These are phyloP conservation scores for Listronotus bonariensis DNA, from an alignment of 1,140 invertebrate genomes.

Conservation along the genomic window DNA sequence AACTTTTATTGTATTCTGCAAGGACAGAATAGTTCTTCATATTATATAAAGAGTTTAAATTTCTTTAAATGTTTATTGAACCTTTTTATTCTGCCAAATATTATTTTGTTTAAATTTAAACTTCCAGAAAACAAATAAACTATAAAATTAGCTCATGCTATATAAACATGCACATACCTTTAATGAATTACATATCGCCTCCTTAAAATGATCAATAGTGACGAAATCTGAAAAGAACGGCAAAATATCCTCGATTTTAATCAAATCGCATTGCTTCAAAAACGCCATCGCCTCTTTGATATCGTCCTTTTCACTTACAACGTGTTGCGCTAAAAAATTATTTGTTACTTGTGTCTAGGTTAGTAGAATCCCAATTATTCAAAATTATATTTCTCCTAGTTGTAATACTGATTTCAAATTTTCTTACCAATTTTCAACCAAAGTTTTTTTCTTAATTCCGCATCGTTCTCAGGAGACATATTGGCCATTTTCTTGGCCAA, in stretches of 20 bases:
- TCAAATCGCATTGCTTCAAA: conserved; percentile 84
- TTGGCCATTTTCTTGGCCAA: conserved; percentile 88
- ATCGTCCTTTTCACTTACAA: conserved; percentile 89
- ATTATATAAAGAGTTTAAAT: no score
- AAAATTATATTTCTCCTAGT: no score
- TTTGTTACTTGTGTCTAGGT: no score
- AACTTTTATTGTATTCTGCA: no score
- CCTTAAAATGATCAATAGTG: conserved; percentile 97
- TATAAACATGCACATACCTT: conserved; percentile 67
- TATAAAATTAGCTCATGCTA: neutral
- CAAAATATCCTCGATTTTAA: conserved; percentile 95
- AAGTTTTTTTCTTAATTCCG: conserved; percentile 81
- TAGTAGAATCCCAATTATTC: no score
- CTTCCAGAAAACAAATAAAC: no score
- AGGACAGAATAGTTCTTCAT: no score
- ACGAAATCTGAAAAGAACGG: conserved; percentile 98
- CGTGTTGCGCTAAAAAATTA: conserved; percentile 84
- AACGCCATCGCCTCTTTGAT: conserved; percentile 90
- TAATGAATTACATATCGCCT: conserved; percentile 91
- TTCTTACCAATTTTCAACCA: conserved; percentile 90
- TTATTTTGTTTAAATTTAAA: no score
- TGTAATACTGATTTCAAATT: neutral
- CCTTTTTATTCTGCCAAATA: no score
- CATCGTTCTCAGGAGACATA: conserved; percentile 71
- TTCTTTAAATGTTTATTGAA: no score